These are phyloP conservation scores for Drosophila arawakana DNA, from an alignment of 1,140 invertebrate species.

Conservation along the genomic window DNA sequence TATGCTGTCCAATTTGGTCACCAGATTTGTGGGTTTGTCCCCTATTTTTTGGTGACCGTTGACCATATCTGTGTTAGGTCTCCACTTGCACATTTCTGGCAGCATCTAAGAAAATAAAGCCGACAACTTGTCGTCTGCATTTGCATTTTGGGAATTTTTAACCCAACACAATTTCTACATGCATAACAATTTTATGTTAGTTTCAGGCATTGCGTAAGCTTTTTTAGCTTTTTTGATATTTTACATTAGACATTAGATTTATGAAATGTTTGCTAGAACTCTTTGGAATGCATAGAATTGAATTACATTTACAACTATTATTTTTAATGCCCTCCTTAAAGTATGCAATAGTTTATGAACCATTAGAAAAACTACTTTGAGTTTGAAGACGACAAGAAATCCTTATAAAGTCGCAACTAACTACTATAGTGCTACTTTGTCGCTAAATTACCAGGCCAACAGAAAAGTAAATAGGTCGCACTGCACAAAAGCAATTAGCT, in stretches of 20 bases:
- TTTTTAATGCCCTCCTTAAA: conserved; percentile 6
- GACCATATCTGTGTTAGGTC: conserved; percentile 13
- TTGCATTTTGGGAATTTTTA: conserved; percentile 42
- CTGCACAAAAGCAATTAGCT: too few relatives aligned
- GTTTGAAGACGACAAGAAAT: too few relatives aligned
- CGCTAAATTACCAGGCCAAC: too few relatives aligned
- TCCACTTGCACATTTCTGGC: conserved; percentile 27
- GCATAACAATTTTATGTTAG: background rate
- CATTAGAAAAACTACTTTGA: too few relatives aligned
- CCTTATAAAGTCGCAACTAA: too few relatives aligned
- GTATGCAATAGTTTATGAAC: conserved; percentile 15
- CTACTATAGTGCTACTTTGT: too few relatives aligned
- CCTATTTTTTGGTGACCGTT: background rate
- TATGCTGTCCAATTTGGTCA: conserved; percentile 31
- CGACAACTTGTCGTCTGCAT: conserved; percentile 13
- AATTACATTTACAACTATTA: too few relatives aligned
- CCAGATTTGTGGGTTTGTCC: conserved; percentile 34
- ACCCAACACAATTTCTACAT: conserved; percentile 27
- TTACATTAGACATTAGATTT: conserved; percentile 3
- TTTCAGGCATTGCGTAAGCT: background rate
- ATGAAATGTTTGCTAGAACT: background rate
- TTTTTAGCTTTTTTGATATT: background rate
- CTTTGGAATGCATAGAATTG: background rate
- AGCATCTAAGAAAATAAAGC: conserved; percentile 22
- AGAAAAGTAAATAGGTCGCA: too few relatives aligned